These are phyloP conservation scores for Caenorhabditis zanzibari DNA, from an alignment of 2,888 invertebrate genomes.

Conservation along the genomic window DNA sequence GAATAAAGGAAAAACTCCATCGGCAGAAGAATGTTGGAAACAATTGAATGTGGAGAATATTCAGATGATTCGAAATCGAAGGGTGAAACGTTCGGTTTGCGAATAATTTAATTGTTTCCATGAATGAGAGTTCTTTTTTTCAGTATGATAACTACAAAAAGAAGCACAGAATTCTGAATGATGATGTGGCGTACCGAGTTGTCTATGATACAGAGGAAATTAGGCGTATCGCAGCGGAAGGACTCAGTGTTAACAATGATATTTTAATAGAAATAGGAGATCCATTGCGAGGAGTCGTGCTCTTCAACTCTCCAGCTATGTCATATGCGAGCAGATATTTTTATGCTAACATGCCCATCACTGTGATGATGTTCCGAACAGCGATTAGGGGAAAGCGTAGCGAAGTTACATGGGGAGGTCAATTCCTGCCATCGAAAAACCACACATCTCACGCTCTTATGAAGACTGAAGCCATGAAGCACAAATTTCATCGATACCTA, in stretches of 20 bases:
- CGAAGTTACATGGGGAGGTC: constrained; percentile 25
- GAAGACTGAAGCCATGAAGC: background rate
- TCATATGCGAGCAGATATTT: background rate
- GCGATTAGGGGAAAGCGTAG: constrained; percentile 16
- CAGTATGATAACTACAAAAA: constrained; percentile 45
- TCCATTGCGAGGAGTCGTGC: constrained; percentile 34
- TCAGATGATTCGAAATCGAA: constrained; percentile 12
- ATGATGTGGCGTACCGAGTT: constrained; percentile 33
- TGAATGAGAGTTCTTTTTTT: background rate
- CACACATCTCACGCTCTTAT: constrained; percentile 39
- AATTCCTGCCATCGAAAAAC: constrained; percentile 15
- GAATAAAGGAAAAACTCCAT: no score
- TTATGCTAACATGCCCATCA: constrained; percentile 22
- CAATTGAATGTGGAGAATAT: background rate
- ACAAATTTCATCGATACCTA: constrained; percentile 9
- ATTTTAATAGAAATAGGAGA: constrained; percentile 52
- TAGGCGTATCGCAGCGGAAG: constrained; percentile 12
- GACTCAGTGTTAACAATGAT: constrained; percentile 10
- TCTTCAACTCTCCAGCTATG: constrained; percentile 40
- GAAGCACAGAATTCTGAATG: background rate
- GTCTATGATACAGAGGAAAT: constrained; percentile 19
- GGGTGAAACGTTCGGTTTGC: constrained; percentile 9
- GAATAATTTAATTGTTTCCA: background rate
- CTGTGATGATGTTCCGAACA: constrained; percentile 48
- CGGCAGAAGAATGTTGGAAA: constrained; percentile 28